These are phyloP conservation scores for Emberiza fucata DNA, from an alignment of 2,113 vertebrate genomes.

Conservation along the genomic window DNA sequence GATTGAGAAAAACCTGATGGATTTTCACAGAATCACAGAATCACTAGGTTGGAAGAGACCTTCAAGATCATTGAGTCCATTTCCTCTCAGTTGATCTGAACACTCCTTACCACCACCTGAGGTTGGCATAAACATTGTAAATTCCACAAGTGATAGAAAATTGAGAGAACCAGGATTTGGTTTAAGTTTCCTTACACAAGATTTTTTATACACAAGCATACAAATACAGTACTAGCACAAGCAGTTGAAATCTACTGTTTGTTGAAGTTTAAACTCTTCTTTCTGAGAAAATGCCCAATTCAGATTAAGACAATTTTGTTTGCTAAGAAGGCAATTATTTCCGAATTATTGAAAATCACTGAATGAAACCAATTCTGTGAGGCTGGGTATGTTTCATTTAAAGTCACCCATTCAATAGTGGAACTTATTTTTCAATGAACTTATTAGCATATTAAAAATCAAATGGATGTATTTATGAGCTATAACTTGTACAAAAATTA, in stretches of 20 bases:
- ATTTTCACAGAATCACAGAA: not conserved
- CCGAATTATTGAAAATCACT: not conserved
- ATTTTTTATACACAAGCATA: not conserved
- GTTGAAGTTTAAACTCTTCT: not conserved
- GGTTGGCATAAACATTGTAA: not conserved
- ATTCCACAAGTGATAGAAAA: not conserved
- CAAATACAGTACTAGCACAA: not conserved
- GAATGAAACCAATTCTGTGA: not conserved
- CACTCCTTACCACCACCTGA: not conserved
- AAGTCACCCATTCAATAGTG: not conserved
- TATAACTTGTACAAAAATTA: not conserved
- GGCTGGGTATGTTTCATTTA: not conserved
- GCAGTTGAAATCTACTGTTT: not conserved
- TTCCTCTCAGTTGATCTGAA: not conserved
- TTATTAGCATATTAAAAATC: not conserved
- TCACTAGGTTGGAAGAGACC: too few relatives aligned
- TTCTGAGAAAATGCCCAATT: not conserved
- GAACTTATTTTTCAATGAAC: not conserved
- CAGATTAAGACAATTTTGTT: not conserved
- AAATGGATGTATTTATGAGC: not conserved
- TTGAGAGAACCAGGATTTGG: not conserved
- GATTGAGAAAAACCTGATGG: not conserved
- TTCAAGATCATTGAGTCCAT: too few relatives aligned
- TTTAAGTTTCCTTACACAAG: not conserved
- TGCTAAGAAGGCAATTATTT: not conserved